A percentile compares a stretch with the other conserved stretches of the same genome.
phyloP scores from a whole-genome alignment of 2,113 vertebrate genomes.

The Panthera leo region DNA sequence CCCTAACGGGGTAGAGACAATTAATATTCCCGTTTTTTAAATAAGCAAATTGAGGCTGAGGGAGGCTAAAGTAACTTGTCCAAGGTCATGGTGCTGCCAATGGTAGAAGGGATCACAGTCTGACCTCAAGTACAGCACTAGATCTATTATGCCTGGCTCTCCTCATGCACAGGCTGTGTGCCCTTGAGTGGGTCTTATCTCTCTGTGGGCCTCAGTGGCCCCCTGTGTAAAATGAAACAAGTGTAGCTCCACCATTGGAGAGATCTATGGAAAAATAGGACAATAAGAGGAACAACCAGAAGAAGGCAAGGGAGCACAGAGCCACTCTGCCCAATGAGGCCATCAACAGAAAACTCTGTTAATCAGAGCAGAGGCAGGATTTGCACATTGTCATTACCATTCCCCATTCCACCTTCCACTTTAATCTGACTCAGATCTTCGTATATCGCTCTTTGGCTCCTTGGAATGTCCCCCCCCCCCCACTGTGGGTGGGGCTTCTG shows the following conservation, averaged over 20 bases:
- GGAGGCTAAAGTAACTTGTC: neutral
- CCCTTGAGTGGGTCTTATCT: conserved; percentile 53
- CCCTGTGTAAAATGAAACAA: conserved; percentile 53
- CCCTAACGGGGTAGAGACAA: neutral
- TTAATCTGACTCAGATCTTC: conserved; percentile 52
- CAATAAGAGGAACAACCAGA: conserved; percentile 35
- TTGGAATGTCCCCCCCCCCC: neutral
- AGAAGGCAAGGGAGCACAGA: conserved; percentile 10
- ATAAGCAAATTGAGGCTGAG: neutral
- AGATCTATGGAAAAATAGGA: neutral
- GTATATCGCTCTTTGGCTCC: neutral
- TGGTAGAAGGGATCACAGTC: neutral
- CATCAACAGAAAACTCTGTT: conserved; percentile 67
- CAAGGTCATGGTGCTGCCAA: neutral
- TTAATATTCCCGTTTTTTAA: neutral
- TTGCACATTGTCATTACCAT: conserved; percentile 64
- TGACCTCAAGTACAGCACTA: neutral
- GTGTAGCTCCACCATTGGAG: neutral
- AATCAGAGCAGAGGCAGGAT: conserved; percentile 36
- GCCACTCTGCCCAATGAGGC: conserved; percentile 63
- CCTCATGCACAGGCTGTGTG: neutral
- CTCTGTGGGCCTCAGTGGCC: conserved; percentile 60
- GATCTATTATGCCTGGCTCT: neutral
- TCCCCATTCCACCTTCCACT: conserved; percentile 36
- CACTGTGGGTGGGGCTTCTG: neutral